These are phyloP conservation scores for Caenorhabditis wallacei DNA, from an alignment of 2,888 invertebrate species.

Conservation along the genomic window DNA sequence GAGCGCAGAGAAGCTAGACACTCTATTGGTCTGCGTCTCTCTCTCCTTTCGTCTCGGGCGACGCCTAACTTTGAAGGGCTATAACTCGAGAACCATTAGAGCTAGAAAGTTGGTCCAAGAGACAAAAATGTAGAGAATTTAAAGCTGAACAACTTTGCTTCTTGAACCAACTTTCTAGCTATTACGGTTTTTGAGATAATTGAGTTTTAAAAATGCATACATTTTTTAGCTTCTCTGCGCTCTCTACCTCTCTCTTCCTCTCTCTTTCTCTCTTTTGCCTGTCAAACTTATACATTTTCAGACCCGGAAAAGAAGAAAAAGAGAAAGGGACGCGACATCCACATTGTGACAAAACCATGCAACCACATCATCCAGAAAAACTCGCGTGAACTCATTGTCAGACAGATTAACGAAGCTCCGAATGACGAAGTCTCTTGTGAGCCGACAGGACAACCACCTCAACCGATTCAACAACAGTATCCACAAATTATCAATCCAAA, in stretches of 20 bases:
- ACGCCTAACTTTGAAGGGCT: neutral
- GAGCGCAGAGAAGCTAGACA: neutral
- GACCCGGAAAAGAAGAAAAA: slow-evolving; percentile 30
- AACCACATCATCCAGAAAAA: slow-evolving; percentile 32
- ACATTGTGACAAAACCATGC: slow-evolving; percentile 52
- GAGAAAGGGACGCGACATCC: slow-evolving; percentile 23
- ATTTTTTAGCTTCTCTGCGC: no score
- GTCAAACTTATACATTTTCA: slow-evolving; percentile 11
- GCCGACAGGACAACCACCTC: slow-evolving; percentile 4
- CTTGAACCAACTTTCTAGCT: neutral
- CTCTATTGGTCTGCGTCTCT: neutral
- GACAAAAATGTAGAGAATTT: neutral
- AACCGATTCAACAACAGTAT: neutral
- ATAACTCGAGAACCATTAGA: neutral
- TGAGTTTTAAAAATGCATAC: neutral
- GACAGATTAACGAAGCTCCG: slow-evolving; percentile 33
- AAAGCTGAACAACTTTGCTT: neutral
- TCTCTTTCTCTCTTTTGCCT: no score
- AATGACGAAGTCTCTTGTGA: slow-evolving; percentile 27
- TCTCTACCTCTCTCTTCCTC: no score
- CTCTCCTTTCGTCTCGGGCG: neutral
- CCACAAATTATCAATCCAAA: neutral
- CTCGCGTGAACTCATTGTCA: slow-evolving; percentile 23
- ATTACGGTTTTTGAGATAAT: neutral
- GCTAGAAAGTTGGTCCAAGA: neutral